These are phyloP conservation scores for Trilocha varians DNA, from an alignment of 2,888 invertebrate species.

Conservation along the genomic window DNA sequence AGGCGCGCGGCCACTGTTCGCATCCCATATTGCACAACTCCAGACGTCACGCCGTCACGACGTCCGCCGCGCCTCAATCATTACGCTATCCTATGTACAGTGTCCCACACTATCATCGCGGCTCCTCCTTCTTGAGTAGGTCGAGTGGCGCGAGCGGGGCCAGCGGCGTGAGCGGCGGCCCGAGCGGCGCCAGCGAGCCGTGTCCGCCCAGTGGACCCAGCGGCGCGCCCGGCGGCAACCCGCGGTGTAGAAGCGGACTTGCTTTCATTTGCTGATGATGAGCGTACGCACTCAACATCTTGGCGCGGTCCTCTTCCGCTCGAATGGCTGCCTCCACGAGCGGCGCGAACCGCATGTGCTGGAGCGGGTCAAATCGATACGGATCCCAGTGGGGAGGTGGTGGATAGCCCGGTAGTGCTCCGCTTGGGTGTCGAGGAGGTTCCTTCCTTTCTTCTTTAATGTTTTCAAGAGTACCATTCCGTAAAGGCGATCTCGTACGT, in stretches of 20 bases:
- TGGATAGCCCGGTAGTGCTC: constrained; percentile 71
- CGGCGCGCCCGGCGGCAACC: constrained; percentile 63
- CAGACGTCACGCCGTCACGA: constrained; percentile 46
- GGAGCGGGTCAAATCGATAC: constrained; percentile 82
- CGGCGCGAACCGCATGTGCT: constrained; percentile 81
- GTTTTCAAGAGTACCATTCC: constrained; percentile 76
- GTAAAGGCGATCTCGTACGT: constrained; percentile 81
- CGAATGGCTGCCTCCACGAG: constrained; percentile 84
- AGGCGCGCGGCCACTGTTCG: constrained; percentile 38
- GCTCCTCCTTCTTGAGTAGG: constrained; percentile 75
- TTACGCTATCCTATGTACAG: constrained; percentile 33
- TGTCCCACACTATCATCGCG: constrained; percentile 63
- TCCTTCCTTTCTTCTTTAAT: constrained; percentile 68
- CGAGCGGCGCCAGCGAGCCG: constrained; percentile 60
- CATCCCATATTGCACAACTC: constrained; percentile 59
- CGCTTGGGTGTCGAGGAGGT: constrained; percentile 55
- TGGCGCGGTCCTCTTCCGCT: constrained; percentile 85
- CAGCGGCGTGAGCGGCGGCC: constrained; percentile 32
- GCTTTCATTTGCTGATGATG: constrained; percentile 73
- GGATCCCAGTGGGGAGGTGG: constrained; percentile 78
- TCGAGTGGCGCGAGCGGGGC: constrained; percentile 66
- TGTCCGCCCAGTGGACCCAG: constrained; percentile 53
- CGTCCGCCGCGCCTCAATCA: too few species aligned
- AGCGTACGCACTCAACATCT: constrained; percentile 81
- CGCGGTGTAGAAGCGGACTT: constrained; percentile 52